phyloP scores from a whole-genome alignment of 2,888 invertebrate species.

The Resseliella maxima region DNA sequence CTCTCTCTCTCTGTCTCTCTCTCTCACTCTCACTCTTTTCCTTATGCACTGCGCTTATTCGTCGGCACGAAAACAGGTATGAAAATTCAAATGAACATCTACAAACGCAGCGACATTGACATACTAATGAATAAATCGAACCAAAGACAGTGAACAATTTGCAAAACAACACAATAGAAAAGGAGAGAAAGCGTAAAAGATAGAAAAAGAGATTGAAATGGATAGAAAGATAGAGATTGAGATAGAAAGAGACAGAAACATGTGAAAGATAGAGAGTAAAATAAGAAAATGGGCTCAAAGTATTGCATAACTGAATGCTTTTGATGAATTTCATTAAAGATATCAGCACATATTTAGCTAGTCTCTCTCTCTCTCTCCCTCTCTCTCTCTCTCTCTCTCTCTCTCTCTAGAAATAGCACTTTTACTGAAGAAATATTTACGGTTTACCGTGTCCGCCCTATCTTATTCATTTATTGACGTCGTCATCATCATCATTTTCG shows the following conservation, averaged over 20 bases:
- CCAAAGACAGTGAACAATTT: no score
- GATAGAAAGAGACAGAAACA: neutral
- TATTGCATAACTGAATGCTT: conserved; percentile 20
- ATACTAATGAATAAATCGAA: neutral
- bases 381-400: neutral
- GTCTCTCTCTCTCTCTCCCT: neutral
- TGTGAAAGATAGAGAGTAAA: neutral
- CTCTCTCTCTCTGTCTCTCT: no score
- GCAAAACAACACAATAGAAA: no score
- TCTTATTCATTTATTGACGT: neutral
- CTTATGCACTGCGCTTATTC: neutral
- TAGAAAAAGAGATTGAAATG: neutral
- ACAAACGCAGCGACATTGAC: neutral
- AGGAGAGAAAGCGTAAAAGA: neutral
- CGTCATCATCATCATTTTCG: neutral
- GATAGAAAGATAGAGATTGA: neutral
- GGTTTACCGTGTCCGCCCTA: neutral
- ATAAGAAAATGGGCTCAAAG: neutral
- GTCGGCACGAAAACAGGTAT: conserved; percentile 1
- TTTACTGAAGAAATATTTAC: neutral
- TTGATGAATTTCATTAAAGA: conserved; percentile 36
- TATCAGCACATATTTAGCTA: neutral
- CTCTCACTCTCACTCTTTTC: no score
- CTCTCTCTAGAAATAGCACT: neutral
- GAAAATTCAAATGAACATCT: neutral